Evolutionary conservation across 2,797 vertebrate species (phyloP), one percentile per base, ranked within the genome.

Genomic region (Gadopsis marmoratus): DNA sequence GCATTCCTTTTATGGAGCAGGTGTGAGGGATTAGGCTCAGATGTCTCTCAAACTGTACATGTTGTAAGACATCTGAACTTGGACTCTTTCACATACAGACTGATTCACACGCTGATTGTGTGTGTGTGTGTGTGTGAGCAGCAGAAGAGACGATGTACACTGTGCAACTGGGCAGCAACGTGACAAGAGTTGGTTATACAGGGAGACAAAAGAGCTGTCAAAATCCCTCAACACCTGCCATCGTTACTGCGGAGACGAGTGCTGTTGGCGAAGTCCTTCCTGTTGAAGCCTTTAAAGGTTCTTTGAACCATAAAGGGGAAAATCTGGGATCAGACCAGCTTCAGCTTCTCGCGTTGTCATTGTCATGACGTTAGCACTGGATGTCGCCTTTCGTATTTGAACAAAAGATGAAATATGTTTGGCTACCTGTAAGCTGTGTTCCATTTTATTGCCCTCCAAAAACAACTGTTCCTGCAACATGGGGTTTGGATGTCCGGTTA

Each of bases 1-100:
- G 94, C 95, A 78, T 97, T 95, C 95, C 94, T 94, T 93, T 93
- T n/a, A 94, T 93, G 95, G 92, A 97, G 97, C 97, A 97, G 97
- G 97, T 97, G 97, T 95, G 93, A 91, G 93, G 96, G 96, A 97
- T 97, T 97, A 96, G 91, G 93, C 89, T 72, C 78, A 74, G 71
- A 80, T 80, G 64, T 79, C 78, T 62, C 64, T 51, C 76, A 86
- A 91, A 89, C 80, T 72, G 67, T 85, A 89, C 83, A 90, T 85
- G 90, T 81, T 88, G 79, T 76, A 61, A 82, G 88, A 91, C 84
- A 87, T 90, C 80, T 89, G 86, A 93, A 94, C 86, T 88, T 84
- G 72, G 90, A 86, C 79, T 83, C 67, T 77, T 77, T 78, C 83
- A 78, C 82, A 79, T 77, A 78, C 76, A 71, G 59, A 79, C 9